These are phyloP conservation scores for Lapara coniferarum DNA, from an alignment of 2,888 invertebrate genomes.

Conservation along the genomic window DNA sequence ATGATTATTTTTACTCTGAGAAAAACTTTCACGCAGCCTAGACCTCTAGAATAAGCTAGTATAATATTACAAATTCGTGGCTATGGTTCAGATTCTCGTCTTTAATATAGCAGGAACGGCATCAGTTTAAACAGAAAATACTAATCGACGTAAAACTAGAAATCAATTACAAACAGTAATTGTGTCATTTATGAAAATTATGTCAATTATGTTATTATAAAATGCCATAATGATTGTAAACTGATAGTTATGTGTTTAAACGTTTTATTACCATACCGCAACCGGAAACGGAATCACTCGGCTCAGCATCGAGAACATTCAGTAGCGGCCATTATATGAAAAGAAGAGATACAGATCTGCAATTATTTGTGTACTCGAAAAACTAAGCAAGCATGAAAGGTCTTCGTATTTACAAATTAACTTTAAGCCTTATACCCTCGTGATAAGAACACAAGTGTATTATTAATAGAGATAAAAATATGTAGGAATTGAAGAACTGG, in stretches of 20 bases:
- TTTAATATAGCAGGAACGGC: no score
- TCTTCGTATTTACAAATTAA: constrained; percentile 2
- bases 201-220: constrained; percentile 3
- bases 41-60: no score
- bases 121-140: not conserved
- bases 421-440: not conserved
- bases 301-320: constrained; percentile 6
- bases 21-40: no score
- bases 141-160: not conserved
- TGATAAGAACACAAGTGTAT: not conserved
- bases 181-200: not conserved
- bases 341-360: constrained; percentile 7
- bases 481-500: constrained; percentile 20
- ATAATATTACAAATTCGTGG: no score
- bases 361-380: constrained; percentile 18
- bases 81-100: no score
- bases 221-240: constrained; percentile 14
- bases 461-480: not conserved
- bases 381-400: constrained; percentile 19
- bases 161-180: not conserved
- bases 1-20: no score
- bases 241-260: not conserved
- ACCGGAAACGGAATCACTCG: not conserved
- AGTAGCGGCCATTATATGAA: not conserved
- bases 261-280: not conserved